phyloP scores from a whole-genome alignment of 2,888 invertebrate species.

The Pollenia amentaria region DNA sequence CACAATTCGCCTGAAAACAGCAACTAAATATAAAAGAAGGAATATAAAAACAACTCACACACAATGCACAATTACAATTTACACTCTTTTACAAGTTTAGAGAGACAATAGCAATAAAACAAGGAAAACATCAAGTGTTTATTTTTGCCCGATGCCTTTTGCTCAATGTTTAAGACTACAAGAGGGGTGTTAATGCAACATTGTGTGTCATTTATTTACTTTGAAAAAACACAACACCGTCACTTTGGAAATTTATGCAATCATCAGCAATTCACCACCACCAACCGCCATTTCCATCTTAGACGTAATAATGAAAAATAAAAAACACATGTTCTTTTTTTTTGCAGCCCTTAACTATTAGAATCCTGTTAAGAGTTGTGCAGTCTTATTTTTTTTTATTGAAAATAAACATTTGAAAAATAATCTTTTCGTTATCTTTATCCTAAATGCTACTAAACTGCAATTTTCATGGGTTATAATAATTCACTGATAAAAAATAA shows the following conservation, averaged over 20 bases:
- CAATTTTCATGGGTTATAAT: constrained; percentile 79
- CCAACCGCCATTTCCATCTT: constrained; percentile 1
- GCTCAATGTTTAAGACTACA: not conserved
- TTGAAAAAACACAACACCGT: constrained; percentile 14
- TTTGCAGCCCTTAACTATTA: constrained; percentile 49
- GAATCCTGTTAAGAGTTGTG: not conserved
- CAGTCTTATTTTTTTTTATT: constrained; percentile 2
- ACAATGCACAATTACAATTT: constrained; percentile 53
- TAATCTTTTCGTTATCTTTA: constrained; percentile 47
- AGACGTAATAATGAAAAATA: constrained; percentile 6
- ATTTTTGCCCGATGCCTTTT: constrained; percentile 7
- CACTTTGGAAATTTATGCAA: constrained; percentile 56
- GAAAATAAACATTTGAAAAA: constrained; percentile 55
- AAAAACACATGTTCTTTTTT: constrained; percentile 68
- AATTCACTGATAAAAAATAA: constrained; percentile 75
- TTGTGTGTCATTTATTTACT: constrained; percentile 61
- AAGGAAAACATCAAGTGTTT: constrained; percentile 58
- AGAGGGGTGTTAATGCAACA: constrained; percentile 66
- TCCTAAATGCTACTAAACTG: constrained; percentile 76
- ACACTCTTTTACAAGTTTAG: constrained; percentile 25
- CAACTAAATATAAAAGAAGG: constrained; percentile 24
- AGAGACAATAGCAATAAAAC: constrained; percentile 36
- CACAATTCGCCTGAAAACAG: constrained; percentile 60
- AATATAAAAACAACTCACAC: not conserved
- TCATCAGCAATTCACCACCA: constrained; percentile 62